Evolutionary conservation across 2,113 vertebrate genomes (phyloP).

Genomic region (Pipra filicauda): DNA sequence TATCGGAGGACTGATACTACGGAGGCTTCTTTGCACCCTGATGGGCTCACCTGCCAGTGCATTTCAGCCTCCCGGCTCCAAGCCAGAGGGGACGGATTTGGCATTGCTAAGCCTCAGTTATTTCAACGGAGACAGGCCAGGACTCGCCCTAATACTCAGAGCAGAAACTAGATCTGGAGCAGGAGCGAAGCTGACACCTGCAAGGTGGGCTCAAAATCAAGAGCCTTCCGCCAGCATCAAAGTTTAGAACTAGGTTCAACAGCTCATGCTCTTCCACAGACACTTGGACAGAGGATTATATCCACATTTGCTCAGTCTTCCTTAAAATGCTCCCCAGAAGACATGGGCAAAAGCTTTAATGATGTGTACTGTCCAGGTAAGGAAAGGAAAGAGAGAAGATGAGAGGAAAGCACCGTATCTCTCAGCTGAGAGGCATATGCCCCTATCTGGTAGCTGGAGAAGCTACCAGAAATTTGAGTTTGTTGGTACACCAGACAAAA

Average conservation of each 20-base stretch:
- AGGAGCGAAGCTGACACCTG: neutral
- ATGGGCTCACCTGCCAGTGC: neutral
- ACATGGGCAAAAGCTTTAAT: fast-evolving
- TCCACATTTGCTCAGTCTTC: neutral
- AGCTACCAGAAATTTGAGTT: neutral
- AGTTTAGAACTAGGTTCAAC: neutral
- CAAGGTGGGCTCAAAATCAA: neutral
- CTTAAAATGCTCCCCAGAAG: neutral
- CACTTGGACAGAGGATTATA: neutral
- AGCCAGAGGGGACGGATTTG: neutral
- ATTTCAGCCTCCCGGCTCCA: neutral
- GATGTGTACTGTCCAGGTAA: neutral
- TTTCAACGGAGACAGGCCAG: neutral
- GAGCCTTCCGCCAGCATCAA: neutral
- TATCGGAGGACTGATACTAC: fast-evolving
- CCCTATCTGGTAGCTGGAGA: neutral
- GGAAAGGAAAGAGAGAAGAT: neutral
- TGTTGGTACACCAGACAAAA: neutral
- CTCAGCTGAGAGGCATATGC: neutral
- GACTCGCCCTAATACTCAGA: neutral
- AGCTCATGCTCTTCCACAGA: neutral
- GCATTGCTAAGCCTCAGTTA: neutral
- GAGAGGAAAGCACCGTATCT: neutral
- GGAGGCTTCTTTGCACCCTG: neutral
- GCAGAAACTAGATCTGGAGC: neutral